phyloP scores from a whole-genome alignment of 2,888 invertebrate species.

The Allolobophora icterica region DNA sequence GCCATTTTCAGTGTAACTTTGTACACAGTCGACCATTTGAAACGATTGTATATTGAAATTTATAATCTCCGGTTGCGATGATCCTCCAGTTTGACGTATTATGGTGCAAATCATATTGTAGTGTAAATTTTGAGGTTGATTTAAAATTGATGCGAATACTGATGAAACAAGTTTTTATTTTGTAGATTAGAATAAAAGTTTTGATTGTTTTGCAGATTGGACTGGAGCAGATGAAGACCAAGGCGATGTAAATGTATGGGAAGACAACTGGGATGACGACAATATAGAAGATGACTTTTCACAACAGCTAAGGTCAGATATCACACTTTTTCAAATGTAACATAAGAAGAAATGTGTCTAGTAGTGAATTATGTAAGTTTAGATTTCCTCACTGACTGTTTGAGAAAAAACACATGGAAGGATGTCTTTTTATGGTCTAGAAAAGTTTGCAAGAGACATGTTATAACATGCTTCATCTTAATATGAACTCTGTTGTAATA shows the following conservation, averaged over 20 bases:
- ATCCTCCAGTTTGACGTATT: no score
- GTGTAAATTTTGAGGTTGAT: no score
- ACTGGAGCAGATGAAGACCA: conserved; percentile 81
- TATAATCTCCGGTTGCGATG: no score
- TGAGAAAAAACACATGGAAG: not conserved
- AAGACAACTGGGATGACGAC: conserved; percentile 99
- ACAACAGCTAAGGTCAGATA: conserved; percentile 75
- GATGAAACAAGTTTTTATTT: not conserved
- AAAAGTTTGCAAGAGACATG: not conserved
- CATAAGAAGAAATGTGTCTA: not conserved
- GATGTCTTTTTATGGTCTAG: not conserved
- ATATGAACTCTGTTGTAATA: conserved; percentile 1
- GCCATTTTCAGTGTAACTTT: no score
- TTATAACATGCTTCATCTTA: not conserved
- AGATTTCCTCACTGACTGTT: not conserved
- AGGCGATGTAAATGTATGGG: conserved; percentile 93
- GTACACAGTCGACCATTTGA: no score
- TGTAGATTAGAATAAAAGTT: not conserved
- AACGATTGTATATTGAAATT: no score
- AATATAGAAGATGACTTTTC: conserved; percentile 98
- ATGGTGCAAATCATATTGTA: no score
- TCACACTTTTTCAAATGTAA: not conserved
- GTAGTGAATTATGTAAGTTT: not conserved
- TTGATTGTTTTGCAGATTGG: conserved; percentile 66
- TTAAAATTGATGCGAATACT: not conserved